A percentile compares a stretch with the other conserved stretches of the same genome.
phyloP scores from a whole-genome alignment of 2,113 vertebrate species.

The Ameiurus melas region DNA sequence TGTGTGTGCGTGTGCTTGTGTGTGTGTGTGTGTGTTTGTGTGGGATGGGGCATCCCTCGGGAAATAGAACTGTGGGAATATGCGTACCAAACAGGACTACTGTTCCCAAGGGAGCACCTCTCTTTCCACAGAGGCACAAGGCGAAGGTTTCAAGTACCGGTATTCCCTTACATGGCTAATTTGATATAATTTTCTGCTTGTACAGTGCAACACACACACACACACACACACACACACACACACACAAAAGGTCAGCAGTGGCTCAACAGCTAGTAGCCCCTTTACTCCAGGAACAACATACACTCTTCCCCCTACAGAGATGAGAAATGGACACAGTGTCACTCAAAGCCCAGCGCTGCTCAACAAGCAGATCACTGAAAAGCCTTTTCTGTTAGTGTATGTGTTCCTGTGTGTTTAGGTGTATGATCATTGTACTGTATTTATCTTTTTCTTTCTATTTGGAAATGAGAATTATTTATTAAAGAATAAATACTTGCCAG shows the following conservation, averaged over 20 bases:
- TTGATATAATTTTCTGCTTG: background rate
- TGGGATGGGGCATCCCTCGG: constrained; percentile 50
- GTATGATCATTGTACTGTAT: background rate
- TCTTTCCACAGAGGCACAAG: constrained; percentile 40
- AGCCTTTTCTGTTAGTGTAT: constrained; percentile 30
- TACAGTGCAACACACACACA: constrained; percentile 27
- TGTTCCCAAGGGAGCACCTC: constrained; percentile 56
- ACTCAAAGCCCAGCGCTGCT: background rate
- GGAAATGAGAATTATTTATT: background rate
- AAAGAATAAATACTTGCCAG: background rate
- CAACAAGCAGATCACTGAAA: constrained; percentile 23
- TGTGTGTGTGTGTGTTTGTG: constrained; percentile 34
- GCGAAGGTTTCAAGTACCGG: constrained; percentile 2
- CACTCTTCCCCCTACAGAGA: constrained; percentile 22
- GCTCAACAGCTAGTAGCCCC: background rate
- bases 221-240: constrained; percentile 20
- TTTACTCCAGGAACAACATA: constrained; percentile 7
- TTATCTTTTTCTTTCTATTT: background rate
- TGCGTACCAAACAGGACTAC: constrained; percentile 52
- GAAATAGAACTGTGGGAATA: constrained; percentile 63
- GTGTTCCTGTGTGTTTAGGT: constrained; percentile 3
- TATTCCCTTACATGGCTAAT: constrained; percentile 19
- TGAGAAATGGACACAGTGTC: constrained; percentile 38
- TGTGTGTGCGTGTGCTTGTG: constrained; percentile 7
- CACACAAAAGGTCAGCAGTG: background rate